A percentile compares a stretch with the other conserved stretches of the same genome.
These are phyloP conservation scores for Microhierax caerulescens DNA, from an alignment of 2,797 vertebrate genomes.

Conservation along the genomic window DNA sequence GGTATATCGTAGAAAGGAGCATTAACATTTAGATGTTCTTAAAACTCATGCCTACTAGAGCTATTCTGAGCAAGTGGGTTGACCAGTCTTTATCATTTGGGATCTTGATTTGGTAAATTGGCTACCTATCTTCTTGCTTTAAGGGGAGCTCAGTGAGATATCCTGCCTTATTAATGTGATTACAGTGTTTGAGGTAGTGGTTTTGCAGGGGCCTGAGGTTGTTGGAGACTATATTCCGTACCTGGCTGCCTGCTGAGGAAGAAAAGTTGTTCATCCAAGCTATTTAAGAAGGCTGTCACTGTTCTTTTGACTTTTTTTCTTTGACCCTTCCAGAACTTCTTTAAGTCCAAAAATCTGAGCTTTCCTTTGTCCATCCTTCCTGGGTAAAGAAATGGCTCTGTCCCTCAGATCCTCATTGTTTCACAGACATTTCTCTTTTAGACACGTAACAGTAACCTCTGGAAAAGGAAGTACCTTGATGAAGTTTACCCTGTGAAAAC, in stretches of 20 bases:
- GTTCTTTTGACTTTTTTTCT: neutral
- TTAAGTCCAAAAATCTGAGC: neutral
- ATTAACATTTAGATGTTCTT: neutral
- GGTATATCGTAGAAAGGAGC: neutral
- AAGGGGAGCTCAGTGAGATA: neutral
- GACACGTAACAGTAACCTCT: neutral
- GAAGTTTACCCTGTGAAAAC: rapidly evolving
- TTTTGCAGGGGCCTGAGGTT: neutral
- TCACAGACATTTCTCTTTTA: neutral
- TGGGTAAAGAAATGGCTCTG: neutral
- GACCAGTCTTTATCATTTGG: neutral
- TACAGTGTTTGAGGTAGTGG: neutral
- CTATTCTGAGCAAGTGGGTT: neutral
- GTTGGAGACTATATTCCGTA: neutral
- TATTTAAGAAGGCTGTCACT: neutral
- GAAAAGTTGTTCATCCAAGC: neutral
- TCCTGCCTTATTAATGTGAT: neutral
- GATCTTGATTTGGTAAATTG: neutral
- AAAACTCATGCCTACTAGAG: neutral
- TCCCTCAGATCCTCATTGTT: neutral
- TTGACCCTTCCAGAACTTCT: neutral
- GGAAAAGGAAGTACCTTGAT: neutral
- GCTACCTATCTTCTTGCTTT: neutral
- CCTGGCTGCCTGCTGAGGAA: neutral
- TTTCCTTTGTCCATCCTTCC: neutral